phyloP scores from a whole-genome alignment of 2,113 vertebrate species.

The Eretmodus cyanostictus region DNA sequence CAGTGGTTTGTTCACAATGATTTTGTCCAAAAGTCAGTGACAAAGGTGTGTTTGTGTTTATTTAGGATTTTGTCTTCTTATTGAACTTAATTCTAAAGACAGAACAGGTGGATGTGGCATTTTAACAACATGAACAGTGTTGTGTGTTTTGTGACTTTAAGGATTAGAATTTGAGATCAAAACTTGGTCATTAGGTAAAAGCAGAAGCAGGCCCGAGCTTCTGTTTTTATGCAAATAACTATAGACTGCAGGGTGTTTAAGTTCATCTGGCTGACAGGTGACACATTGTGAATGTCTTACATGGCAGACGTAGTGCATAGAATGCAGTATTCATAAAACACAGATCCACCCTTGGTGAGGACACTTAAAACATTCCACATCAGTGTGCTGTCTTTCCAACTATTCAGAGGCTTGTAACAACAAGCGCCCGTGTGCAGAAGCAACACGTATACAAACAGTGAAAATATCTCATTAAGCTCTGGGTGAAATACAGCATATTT shows the following conservation, averaged over 20 bases:
- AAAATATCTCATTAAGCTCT: neutral
- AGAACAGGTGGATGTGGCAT: neutral
- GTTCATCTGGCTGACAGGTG: neutral
- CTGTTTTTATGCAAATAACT: neutral
- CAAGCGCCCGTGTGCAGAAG: neutral
- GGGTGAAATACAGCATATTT: neutral
- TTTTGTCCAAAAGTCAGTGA: neutral
- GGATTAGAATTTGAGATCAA: neutral
- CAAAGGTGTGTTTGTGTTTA: neutral
- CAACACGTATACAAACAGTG: neutral
- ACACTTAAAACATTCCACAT: conserved; percentile 33
- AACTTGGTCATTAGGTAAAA: neutral
- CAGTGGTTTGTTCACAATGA: neutral
- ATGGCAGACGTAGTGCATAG: neutral
- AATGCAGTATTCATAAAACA: neutral
- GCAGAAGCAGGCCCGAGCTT: neutral
- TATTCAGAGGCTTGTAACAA: conserved; percentile 20
- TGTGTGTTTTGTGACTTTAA: neutral
- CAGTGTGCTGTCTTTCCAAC: conserved; percentile 8
- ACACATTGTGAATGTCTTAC: neutral
- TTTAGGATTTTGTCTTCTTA: neutral
- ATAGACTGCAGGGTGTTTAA: neutral
- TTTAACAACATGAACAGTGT: neutral
- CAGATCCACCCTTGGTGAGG: conserved; percentile 21
- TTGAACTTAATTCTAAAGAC: neutral